Base-by-base conservation (phyloP, 2,113 vertebrate genomes). In the Murina feae region DNA sequence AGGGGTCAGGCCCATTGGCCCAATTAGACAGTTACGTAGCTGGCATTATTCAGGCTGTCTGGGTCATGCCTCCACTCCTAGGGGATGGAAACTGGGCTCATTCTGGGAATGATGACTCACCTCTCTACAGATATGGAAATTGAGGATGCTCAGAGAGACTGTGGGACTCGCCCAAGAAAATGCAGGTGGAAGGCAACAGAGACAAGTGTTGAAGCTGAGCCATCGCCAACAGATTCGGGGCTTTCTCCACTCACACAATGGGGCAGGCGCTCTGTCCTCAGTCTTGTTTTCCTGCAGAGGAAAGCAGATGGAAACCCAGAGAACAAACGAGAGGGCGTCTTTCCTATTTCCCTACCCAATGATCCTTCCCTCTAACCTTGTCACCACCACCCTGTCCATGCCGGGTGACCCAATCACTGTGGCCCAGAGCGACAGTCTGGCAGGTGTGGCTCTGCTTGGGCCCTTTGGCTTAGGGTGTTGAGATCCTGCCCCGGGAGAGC, bases 181-280 rank as follows among this genome's bases (percentile, higher is more conserved):
- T 30, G 25, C 6, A 71, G 14, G 32, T 1, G 16, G 47, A 66
- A 87, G 53, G 66, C 30, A 66, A 32, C 9, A 42, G 51, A 49
- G 39, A 18, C 11, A 32, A 47, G 58, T 16, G 13, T n/a, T 82
- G 55, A 81, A 81, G 30, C 11, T 1, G 18, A 78, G 69, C 30
- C 1, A 1, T 5, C 1, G 3, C 39, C 0, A 3, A 20, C 30
- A 20, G 20, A 23, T 53, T 37, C 28, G 18, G 20, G 2, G 39
- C 53, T 80, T 39, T 30, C 49, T 20, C 18, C 0, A 2, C 28
- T 72, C 88, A 37, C 23, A 1, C 37, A 12, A 20, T 9, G 51
- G 51, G n/a, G 5, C 20, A 13, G 5, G 2, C 1, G 3, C 6
- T 87, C 37, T 85, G 60, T 72, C 14, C 65, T 60, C 58, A 37